Evolutionary conservation across 2,113 vertebrate species (phyloP), one percentile per base, ranked within the genome.

Genomic region (Empidonax alnorum): DNA sequence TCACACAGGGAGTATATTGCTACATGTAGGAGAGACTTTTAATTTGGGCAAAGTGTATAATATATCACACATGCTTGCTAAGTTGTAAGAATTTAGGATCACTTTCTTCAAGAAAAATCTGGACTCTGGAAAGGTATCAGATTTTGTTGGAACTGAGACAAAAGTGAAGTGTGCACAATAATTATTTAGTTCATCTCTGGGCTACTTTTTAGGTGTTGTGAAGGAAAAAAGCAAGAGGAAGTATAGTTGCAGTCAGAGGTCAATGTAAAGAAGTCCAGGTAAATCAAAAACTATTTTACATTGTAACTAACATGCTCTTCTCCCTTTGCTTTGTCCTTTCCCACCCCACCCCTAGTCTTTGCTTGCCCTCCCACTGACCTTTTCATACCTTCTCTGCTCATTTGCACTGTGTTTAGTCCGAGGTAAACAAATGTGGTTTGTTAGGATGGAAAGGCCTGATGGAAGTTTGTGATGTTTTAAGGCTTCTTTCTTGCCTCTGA

Each of bases 201-300:
- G 68, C 86, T 69, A 35, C 37, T 62, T 93, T 83, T 77, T 90
- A 86, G 75, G 33, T 89, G 55, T 83, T 93, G 58, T 92, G 92
- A 92, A 95, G 79, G 42, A 30, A 69, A 92, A 94, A 94, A 72
- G 23, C 62, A 93, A 90, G 90, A 87, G 65, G 30, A 66, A 90
- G 21, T 88, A 50, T 20, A 90, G 42, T 56, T 75, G 66, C 62
- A 90, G 89, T 95, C 76, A 90, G 83, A 83, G 66, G 52, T 88
- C 68, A 84, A 42, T 90, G 35, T 93, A 88, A 67, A 73, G 71
- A 63, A 87, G 24, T 75, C 42, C 52, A 85, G 66, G 78, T 86
- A 95, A 84, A 87, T 50, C 7, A 46, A 31, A 30, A 87, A 79
- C 63, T 62, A 33, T 77, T 90, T 56, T 66, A 4, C 7, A 6